Percentiles rank a stretch among this genome's conserved stretches.
These are phyloP conservation scores for Goniozus legneri DNA, from an alignment of 1,140 invertebrate genomes.

Conservation along the genomic window DNA sequence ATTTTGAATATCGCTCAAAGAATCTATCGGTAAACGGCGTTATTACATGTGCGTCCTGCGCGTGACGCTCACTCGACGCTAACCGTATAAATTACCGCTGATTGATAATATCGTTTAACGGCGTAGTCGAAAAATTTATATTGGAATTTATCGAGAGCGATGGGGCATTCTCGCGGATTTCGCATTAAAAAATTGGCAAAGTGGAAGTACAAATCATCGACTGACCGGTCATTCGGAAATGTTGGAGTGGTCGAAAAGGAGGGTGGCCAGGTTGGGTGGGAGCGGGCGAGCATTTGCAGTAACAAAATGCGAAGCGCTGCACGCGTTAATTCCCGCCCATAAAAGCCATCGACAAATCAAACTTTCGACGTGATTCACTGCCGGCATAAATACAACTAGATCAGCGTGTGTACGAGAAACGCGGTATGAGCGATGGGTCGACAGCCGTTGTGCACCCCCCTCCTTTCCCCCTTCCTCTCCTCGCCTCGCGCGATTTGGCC, in stretches of 20 bases:
- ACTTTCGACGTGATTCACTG: constrained; percentile 52
- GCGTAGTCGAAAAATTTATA: too few relatives aligned
- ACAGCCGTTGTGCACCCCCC: constrained; percentile 27
- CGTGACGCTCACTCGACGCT: too few relatives aligned
- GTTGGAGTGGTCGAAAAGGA: constrained; percentile 27
- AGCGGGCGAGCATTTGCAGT: constrained; percentile 43
- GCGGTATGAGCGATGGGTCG: constrained; percentile 50
- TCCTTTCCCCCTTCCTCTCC: background rate
- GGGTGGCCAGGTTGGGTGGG: constrained; percentile 5
- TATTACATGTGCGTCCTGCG: too few relatives aligned
- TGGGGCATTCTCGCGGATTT: constrained; percentile 17
- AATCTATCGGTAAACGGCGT: too few relatives aligned
- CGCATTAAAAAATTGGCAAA: constrained; percentile 46
- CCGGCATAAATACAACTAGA: constrained; percentile 54
- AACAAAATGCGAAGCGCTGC: constrained; percentile 51
- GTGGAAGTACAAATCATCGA: constrained; percentile 47
- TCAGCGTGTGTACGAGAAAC: constrained; percentile 46
- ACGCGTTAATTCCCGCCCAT: constrained; percentile 53
- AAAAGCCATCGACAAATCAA: constrained; percentile 57
- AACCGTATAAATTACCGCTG: too few relatives aligned
- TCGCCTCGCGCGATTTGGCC: background rate
- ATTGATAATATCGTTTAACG: too few relatives aligned
- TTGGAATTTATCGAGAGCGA: background rate
- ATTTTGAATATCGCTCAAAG: too few relatives aligned
- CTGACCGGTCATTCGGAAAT: constrained; percentile 37